Conservation (phyloP, 2,888 invertebrate genomes). For the Cheilosia grossa region DNA sequence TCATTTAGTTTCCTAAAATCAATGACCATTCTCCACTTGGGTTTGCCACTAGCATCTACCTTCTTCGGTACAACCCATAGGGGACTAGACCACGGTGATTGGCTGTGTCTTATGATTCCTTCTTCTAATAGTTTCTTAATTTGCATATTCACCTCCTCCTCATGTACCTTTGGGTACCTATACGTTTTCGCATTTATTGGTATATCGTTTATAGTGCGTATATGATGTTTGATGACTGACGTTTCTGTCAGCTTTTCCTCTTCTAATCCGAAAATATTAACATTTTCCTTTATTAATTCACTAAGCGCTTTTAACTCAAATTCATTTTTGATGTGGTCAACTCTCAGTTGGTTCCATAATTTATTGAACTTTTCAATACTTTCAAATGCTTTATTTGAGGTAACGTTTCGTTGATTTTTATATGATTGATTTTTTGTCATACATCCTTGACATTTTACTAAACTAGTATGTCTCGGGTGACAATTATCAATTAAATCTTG, state of each 20-base stretch:
- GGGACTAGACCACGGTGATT: background rate
- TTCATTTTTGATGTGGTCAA: conserved; percentile 4
- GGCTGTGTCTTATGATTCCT: background rate
- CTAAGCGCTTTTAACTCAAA: background rate
- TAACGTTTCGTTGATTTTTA: no score
- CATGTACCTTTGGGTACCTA: conserved; percentile 15
- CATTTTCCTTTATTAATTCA: conserved; percentile 15
- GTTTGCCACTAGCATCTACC: conserved; percentile 1
- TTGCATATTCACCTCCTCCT: conserved; percentile 2
- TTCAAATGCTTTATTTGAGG: conserved; percentile 4
- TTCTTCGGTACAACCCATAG: background rate
- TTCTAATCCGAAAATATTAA: conserved; percentile 3
- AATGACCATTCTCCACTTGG: conserved; percentile 9
- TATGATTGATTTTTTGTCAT: conserved; percentile 7
- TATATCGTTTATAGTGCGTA: background rate
- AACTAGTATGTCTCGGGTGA: conserved; percentile 7
- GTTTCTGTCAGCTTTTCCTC: background rate
- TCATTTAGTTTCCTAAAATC: conserved; percentile 17
- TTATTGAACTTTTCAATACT: conserved; percentile 16
- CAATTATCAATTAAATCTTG: background rate
- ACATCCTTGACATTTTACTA: conserved; percentile 16
- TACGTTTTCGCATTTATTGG: conserved; percentile 17
- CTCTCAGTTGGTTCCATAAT: conserved; percentile 2
- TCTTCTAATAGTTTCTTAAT: background rate
- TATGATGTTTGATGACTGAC: background rate